These are phyloP conservation scores for Danio rerio DNA, from an alignment of 2,113 vertebrate genomes.

Conservation along the genomic window DNA sequence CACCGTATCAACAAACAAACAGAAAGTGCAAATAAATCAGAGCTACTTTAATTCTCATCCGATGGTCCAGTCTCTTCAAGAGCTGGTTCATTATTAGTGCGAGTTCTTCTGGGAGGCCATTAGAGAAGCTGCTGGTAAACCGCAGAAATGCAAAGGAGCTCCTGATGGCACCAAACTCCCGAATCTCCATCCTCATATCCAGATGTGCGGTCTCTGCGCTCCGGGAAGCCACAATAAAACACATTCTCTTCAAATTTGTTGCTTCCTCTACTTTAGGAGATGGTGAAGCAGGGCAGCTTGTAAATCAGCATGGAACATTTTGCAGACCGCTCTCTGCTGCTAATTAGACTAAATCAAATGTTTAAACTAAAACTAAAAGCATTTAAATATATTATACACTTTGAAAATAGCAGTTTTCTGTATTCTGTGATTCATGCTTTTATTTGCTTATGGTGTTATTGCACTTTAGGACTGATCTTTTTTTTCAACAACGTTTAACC, in stretches of 20 bases:
- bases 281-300: neutral
- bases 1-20: constrained; percentile 24
- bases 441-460: too few species aligned
- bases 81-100: constrained; percentile 32
- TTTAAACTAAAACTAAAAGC: neutral
- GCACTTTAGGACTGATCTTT: too few species aligned
- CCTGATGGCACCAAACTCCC: neutral
- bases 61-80: constrained; percentile 10
- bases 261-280: constrained; percentile 41
- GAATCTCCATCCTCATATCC: constrained; percentile 35
- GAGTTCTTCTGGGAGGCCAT: constrained; percentile 9
- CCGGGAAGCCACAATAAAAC: constrained; percentile 37
- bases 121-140: constrained; percentile 43
- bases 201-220: constrained; percentile 48
- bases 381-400: too few species aligned
- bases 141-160: neutral
- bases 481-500: too few species aligned
- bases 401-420: too few species aligned
- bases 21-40: constrained; percentile 30
- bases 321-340: neutral
- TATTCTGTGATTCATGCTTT: too few species aligned
- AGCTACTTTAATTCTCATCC: neutral
- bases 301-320: neutral
- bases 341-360: neutral
- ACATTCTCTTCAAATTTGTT: constrained; percentile 32